Conservation (phyloP, 2,113 vertebrate genomes). For the Chaenogobius annularis region DNA sequence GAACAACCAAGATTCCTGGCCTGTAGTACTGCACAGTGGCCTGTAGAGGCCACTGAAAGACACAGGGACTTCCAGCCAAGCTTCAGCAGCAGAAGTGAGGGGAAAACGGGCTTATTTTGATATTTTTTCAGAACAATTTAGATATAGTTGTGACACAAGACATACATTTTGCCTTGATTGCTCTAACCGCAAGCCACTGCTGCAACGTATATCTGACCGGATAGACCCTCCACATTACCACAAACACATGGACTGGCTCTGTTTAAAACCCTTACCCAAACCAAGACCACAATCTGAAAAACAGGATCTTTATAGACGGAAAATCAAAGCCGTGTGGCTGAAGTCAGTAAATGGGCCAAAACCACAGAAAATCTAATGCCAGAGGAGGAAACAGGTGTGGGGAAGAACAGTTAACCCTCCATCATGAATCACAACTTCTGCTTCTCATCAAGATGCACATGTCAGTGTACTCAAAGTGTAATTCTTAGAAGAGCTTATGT, state of each 20-base stretch:
- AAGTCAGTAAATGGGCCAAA: slow-evolving; percentile 59
- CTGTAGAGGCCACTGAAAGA: too few relatives aligned
- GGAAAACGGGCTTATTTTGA: too few relatives aligned
- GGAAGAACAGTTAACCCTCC: slow-evolving; percentile 57
- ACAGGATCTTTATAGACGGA: slow-evolving; percentile 45
- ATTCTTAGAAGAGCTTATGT: neutral
- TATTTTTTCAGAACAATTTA: too few relatives aligned
- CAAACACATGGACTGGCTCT: slow-evolving; percentile 33
- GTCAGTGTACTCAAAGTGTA: too few relatives aligned
- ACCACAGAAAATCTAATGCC: slow-evolving; percentile 63
- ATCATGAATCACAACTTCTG: slow-evolving; percentile 35
- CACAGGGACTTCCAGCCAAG: too few relatives aligned
- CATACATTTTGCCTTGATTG: too few relatives aligned
- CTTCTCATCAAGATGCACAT: slow-evolving; percentile 7
- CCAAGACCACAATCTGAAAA: slow-evolving; percentile 24
- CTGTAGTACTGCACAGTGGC: too few relatives aligned
- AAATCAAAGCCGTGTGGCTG: slow-evolving; percentile 49
- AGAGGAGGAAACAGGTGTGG: slow-evolving; percentile 75
- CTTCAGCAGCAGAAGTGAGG: too few relatives aligned
- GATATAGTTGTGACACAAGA: too few relatives aligned
- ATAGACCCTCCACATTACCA: slow-evolving; percentile 15
- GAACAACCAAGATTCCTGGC: too few relatives aligned
- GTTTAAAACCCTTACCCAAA: slow-evolving; percentile 19
- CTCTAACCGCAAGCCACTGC: too few relatives aligned
- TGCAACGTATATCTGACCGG: slow-evolving; percentile 7